A percentile compares a stretch with the other conserved stretches of the same genome.
phyloP scores from a whole-genome alignment of 2,888 invertebrate genomes.

The Agrochola lychnidis region DNA sequence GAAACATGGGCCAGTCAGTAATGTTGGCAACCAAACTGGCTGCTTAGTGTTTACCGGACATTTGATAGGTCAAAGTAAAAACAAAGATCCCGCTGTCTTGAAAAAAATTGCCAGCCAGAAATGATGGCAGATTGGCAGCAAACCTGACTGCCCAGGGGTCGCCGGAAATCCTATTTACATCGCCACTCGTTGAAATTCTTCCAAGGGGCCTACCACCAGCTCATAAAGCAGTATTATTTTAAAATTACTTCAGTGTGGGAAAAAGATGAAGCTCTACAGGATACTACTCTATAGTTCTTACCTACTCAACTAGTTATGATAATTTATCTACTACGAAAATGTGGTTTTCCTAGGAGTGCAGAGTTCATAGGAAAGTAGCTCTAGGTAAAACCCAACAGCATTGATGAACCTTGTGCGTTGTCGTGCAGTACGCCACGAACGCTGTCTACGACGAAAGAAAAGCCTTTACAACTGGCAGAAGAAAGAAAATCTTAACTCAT shows the following conservation, averaged over 20 bases:
- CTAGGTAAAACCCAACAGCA: constrained; percentile 33
- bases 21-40: neutral
- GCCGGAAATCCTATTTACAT: neutral
- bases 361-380: constrained; percentile 37
- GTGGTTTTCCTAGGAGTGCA: constrained; percentile 17
- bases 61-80: neutral
- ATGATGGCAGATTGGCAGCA: too few relatives aligned
- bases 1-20: too few relatives aligned
- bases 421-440: constrained; percentile 37
- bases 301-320: neutral
- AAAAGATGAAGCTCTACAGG: too few relatives aligned
- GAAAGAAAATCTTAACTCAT: neutral
- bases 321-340: constrained; percentile 1
- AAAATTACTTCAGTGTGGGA: too few relatives aligned
- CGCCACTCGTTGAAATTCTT: neutral
- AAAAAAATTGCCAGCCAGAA: neutral
- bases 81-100: neutral
- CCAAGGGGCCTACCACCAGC: too few relatives aligned
- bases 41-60: neutral
- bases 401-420: constrained; percentile 16
- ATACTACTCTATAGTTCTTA: too few relatives aligned
- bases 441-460: constrained; percentile 26
- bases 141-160: neutral
- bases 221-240: too few relatives aligned
- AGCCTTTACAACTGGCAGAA: neutral